Evolutionary conservation across 2,888 invertebrate species (phyloP).

Genomic region (Molorchus minor): DNA sequence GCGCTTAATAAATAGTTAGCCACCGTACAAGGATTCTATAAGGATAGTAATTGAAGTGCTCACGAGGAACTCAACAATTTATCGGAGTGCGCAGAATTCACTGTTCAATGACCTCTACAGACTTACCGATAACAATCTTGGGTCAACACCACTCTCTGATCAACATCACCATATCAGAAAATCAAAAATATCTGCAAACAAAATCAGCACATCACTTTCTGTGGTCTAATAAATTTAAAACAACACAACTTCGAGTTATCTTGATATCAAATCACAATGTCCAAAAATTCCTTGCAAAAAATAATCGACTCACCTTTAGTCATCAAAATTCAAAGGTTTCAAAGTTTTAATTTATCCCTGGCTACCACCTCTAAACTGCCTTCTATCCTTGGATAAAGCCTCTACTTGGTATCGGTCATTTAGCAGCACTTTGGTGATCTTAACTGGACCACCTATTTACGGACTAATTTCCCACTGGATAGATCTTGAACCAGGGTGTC

Average conservation of each 20-base stretch:
- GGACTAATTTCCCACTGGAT: not conserved
- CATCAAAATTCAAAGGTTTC: not conserved
- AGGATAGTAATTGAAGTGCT: not conserved
- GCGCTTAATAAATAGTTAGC: not conserved
- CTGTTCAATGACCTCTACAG: not conserved
- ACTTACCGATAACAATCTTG: not conserved
- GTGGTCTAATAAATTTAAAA: too few relatives aligned
- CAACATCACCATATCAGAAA: not conserved
- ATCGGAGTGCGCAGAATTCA: not conserved
- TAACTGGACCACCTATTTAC: not conserved
- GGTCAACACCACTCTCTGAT: not conserved
- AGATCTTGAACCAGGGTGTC: not conserved
- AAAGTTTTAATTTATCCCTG: not conserved
- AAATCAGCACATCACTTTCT: not conserved
- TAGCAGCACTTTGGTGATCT: not conserved
- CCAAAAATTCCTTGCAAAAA: not conserved
- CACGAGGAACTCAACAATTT: not conserved
- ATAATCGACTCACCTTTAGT: not conserved
- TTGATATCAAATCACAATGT: not conserved
- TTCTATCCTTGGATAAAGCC: not conserved
- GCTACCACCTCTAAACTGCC: not conserved
- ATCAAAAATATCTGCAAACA: too few relatives aligned
- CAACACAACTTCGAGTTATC: too few relatives aligned
- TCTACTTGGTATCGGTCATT: not conserved
- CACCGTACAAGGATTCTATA: not conserved